Conservation (phyloP, 2,113 vertebrate genomes). For the Chrysemys picta region DNA sequence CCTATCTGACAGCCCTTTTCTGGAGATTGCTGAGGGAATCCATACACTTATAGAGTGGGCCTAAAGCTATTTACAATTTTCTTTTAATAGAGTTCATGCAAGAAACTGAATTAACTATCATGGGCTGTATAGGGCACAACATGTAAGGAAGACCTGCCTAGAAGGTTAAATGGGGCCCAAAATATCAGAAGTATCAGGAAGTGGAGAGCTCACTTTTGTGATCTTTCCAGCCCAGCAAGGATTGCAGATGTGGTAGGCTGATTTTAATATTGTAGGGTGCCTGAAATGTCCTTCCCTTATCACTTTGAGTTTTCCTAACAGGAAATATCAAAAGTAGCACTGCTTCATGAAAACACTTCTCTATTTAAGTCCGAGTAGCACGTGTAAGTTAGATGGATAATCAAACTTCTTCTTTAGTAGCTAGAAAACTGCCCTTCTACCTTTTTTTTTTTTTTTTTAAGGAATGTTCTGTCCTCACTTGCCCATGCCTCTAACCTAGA, state of each 20-base stretch:
- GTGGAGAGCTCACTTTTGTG: background rate
- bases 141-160: background rate
- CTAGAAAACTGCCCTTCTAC: background rate
- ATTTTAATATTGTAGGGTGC: constrained; percentile 10
- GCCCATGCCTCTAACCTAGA: background rate
- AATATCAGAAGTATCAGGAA: background rate
- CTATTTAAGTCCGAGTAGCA: background rate
- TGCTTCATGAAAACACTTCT: background rate
- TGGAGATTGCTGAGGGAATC: background rate
- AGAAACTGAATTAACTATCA: background rate
- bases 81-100: background rate
- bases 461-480: background rate
- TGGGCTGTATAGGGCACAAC: background rate
- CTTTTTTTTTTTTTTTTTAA: background rate
- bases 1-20: background rate
- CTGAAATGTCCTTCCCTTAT: background rate
- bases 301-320: background rate
- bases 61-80: background rate
- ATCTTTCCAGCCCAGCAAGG: constrained; percentile 7
- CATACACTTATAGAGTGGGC: background rate
- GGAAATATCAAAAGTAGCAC: background rate
- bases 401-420: constrained; percentile 3
- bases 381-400: background rate
- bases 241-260: background rate
- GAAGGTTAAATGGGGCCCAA: background rate